Evolutionary conservation across 2,797 vertebrate species (phyloP).

Genomic region (Sphenodon punctatus): DNA sequence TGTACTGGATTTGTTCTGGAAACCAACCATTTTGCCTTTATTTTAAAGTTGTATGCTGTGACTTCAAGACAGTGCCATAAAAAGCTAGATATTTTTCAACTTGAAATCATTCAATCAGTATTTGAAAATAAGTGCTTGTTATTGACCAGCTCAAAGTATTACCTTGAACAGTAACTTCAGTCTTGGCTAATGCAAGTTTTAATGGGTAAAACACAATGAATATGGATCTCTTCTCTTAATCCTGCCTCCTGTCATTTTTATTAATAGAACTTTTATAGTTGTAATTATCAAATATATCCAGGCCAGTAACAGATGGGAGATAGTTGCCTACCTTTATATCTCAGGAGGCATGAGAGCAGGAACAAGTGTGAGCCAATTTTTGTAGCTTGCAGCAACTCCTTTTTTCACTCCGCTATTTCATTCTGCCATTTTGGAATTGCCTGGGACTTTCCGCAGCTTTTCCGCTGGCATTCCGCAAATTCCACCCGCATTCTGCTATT

Average conservation of each 20-base stretch:
- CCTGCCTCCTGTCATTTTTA: too few relatives aligned
- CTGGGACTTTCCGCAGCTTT: too few relatives aligned
- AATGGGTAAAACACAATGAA: rapidly evolving
- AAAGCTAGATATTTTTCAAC: background rate
- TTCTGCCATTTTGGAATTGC: too few relatives aligned
- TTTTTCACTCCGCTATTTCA: too few relatives aligned
- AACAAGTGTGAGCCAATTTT: background rate
- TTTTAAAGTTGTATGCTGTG: background rate
- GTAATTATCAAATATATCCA: too few relatives aligned
- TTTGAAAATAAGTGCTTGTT: background rate
- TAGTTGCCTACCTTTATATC: background rate
- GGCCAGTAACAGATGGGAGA: too few relatives aligned
- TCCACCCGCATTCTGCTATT: too few relatives aligned
- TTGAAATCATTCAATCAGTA: background rate
- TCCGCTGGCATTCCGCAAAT: too few relatives aligned
- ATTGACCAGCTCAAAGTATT: background rate
- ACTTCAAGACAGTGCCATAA: background rate
- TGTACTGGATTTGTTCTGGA: constrained; percentile 20
- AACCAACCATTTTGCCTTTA: too few relatives aligned
- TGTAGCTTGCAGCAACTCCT: background rate
- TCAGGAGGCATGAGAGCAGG: background rate
- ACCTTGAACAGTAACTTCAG: background rate
- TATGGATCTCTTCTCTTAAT: background rate
- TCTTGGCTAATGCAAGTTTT: background rate
- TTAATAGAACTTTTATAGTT: too few relatives aligned